Evolutionary conservation across 1,140 invertebrate species (phyloP).

Genomic region (Globodera rostochiensis): DNA sequence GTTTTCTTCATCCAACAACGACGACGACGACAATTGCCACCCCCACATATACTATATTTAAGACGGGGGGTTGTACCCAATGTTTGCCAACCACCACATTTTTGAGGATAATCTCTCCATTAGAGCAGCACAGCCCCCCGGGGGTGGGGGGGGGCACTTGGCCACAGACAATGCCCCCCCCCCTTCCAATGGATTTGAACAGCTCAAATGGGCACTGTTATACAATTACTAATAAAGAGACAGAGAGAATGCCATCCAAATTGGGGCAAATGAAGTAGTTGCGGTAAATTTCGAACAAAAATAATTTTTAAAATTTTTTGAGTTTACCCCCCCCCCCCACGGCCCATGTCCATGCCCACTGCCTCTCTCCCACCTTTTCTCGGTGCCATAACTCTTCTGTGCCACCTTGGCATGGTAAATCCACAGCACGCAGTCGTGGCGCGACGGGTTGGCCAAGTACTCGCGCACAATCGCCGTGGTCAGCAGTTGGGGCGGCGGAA

Average conservation of each 20-base stretch:
- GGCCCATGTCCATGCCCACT: background rate
- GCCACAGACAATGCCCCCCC: background rate
- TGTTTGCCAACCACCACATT: background rate
- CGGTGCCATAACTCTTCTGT: slow-evolving; percentile 99
- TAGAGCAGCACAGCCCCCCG: background rate
- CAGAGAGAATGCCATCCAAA: background rate
- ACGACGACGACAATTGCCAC: background rate
- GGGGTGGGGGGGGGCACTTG: background rate
- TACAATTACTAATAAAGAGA: background rate
- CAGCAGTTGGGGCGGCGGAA: slow-evolving; percentile 23
- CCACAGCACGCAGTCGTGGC: slow-evolving; percentile 72
- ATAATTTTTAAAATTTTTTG: background rate
- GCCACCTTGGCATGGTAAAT: slow-evolving; percentile 96
- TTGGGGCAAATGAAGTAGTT: background rate
- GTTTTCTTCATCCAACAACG: background rate
- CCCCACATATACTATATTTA: background rate
- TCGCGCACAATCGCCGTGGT: slow-evolving; percentile 54
- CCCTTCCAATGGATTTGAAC: background rate
- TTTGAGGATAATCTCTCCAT: background rate
- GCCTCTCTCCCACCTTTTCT: slow-evolving; percentile 76
- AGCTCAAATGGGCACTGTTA: background rate
- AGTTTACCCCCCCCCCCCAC: background rate
- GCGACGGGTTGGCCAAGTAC: slow-evolving; percentile 50
- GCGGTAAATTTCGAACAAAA: background rate
- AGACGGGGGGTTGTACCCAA: background rate